These are phyloP conservation scores for Corydoras maculifer DNA, from an alignment of 2,113 vertebrate species.

Conservation along the genomic window DNA sequence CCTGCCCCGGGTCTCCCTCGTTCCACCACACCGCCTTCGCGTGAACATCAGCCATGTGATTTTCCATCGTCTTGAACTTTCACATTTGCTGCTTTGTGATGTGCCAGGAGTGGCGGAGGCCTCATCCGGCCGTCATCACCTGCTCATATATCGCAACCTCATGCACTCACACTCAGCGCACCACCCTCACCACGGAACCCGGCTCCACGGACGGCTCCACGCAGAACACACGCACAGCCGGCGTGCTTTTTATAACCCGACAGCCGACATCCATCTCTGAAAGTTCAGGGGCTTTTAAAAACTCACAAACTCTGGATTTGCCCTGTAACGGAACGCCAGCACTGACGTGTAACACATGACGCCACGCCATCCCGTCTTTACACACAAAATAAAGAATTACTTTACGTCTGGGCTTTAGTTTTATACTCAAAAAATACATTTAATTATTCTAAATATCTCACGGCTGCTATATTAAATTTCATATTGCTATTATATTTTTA, in stretches of 20 bases:
- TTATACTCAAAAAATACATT: too few relatives aligned
- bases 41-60: constrained; percentile 41
- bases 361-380: too few relatives aligned
- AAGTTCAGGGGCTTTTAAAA: too few relatives aligned
- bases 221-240: not conserved
- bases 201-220: not conserved
- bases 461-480: too few relatives aligned
- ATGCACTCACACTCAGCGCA: not conserved
- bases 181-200: not conserved
- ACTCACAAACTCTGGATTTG: too few relatives aligned
- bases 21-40: not conserved
- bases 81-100: constrained; percentile 49
- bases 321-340: too few relatives aligned
- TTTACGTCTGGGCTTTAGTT: too few relatives aligned
- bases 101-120: constrained; percentile 57
- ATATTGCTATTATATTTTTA: too few relatives aligned
- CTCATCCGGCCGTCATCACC: constrained; percentile 40
- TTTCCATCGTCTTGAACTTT: constrained; percentile 49
- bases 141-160: constrained; percentile 37
- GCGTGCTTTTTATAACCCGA: not conserved
- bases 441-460: too few relatives aligned
- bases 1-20: not conserved
- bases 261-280: too few relatives aligned
- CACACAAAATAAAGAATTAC: too few relatives aligned
- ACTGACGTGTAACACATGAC: too few relatives aligned